A percentile compares a stretch with the other conserved stretches of the same genome.
phyloP scores from a whole-genome alignment of 2,797 vertebrate species.

The Limnodromus scolopaceus region DNA sequence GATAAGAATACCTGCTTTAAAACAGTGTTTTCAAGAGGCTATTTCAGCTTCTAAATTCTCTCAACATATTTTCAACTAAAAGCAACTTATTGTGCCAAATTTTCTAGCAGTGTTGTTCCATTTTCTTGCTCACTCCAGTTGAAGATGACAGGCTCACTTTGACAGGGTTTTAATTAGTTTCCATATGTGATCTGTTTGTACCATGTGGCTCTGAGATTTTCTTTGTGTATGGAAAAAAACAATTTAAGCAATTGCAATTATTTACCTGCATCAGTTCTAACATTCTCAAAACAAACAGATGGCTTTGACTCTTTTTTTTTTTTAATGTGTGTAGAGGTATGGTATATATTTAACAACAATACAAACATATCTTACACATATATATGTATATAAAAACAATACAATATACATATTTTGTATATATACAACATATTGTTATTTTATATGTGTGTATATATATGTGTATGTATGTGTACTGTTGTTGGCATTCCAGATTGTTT shows the following conservation, averaged over 20 bases:
- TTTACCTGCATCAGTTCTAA: constrained; percentile 59
- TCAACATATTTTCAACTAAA: constrained; percentile 38
- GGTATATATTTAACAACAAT: background rate
- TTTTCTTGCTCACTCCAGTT: constrained; percentile 57
- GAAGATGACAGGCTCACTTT: constrained; percentile 59
- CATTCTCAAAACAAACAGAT: constrained; percentile 60
- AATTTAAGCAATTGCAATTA: constrained; percentile 61
- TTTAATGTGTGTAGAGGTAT: background rate
- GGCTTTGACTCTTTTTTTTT: constrained; percentile 22
- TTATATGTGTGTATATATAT: background rate
- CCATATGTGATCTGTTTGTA: constrained; percentile 70
- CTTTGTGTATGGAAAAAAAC: constrained; percentile 22
- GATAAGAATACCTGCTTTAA: background rate
- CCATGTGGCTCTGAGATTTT: constrained; percentile 62
- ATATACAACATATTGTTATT: background rate
- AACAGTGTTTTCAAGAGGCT: background rate
- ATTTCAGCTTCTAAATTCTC: background rate
- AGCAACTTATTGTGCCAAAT: constrained; percentile 31
- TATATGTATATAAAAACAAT: background rate
- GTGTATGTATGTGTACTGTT: background rate
- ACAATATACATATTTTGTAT: background rate
- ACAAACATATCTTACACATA: background rate
- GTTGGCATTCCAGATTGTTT: constrained; percentile 26
- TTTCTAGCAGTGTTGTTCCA: constrained; percentile 32
- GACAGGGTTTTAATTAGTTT: constrained; percentile 79